These are phyloP conservation scores for Caenorhabditis zanzibari DNA, from an alignment of 2,888 invertebrate species.

Conservation along the genomic window DNA sequence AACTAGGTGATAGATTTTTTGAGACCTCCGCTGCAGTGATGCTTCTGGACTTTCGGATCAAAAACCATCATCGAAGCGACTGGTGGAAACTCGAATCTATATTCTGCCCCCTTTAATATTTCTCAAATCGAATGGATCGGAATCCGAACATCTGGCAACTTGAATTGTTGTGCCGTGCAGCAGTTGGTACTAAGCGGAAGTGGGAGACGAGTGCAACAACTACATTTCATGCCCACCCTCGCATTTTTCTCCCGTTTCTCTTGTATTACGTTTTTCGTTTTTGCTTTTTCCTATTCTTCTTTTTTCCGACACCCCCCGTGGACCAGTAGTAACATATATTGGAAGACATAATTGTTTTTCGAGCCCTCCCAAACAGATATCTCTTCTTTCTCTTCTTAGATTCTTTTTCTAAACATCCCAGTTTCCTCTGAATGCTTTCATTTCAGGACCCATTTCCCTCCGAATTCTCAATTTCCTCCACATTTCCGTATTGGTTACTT, in stretches of 20 bases:
- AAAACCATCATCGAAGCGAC: too few species aligned
- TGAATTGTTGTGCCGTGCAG: conserved; percentile 29
- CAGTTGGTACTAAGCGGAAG: conserved; percentile 54
- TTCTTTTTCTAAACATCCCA: conserved; percentile 10
- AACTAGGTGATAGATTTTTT: too few species aligned
- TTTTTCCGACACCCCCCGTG: neutral
- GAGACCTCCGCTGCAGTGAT: too few species aligned
- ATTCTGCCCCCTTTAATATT: neutral
- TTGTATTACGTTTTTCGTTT: conserved; percentile 59
- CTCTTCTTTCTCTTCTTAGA: neutral
- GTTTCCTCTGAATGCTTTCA: conserved; percentile 23
- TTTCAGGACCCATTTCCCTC: conserved; percentile 4
- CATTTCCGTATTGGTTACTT: conserved; percentile 30
- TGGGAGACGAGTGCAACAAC: conserved; percentile 44
- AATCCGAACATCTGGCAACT: neutral
- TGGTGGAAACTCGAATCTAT: too few species aligned
- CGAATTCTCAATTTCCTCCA: conserved; percentile 13
- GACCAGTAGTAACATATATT: conserved; percentile 10
- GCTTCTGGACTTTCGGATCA: too few species aligned
- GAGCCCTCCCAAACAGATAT: conserved; percentile 33
- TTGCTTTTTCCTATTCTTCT: conserved; percentile 21
- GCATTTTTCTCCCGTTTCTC: conserved; percentile 19
- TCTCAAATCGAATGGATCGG: neutral
- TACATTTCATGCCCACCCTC: conserved; percentile 14
- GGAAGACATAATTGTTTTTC: conserved; percentile 42